Conservation (phyloP, 2,797 vertebrate genomes). For the Argentina silus region DNA sequence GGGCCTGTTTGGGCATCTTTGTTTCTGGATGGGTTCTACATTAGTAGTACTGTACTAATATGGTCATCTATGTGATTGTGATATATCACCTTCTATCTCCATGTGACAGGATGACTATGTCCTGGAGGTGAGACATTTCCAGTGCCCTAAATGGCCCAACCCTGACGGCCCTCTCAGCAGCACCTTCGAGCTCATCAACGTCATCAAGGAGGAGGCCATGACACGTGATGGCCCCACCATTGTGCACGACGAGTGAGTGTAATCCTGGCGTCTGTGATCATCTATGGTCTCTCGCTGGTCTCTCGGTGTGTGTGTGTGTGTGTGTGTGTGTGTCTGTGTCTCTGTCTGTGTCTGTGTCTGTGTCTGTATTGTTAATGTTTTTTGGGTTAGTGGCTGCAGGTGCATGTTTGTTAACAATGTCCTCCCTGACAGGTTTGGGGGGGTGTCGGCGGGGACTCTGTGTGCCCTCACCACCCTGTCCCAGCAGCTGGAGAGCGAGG, state of each 20-base stretch:
- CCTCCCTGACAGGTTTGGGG: constrained; percentile 84
- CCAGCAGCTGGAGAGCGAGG: constrained; percentile 97
- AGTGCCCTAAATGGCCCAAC: constrained; percentile 99
- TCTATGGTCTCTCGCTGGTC: too few relatives aligned
- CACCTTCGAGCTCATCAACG: constrained; percentile 97
- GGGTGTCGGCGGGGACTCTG: constrained; percentile 92
- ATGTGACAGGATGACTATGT: constrained; percentile 93
- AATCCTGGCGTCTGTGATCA: background rate
- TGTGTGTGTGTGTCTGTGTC: background rate
- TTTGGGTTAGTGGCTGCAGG: background rate
- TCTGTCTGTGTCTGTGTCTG: background rate
- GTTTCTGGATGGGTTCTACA: background rate
- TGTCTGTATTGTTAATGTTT: constrained; percentile 7
- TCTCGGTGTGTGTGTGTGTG: background rate
- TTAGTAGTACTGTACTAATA: background rate
- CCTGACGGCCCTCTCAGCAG: constrained; percentile 96
- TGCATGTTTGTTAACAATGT: background rate
- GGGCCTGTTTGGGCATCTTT: constrained; percentile 38
- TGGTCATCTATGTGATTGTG: constrained; percentile 46
- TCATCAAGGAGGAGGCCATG: constrained; percentile 99
- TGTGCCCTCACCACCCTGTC: constrained; percentile 96
- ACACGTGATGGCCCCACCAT: constrained; percentile 97
- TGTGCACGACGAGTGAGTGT: constrained; percentile 94
- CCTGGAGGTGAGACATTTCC: constrained; percentile 97
- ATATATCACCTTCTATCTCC: constrained; percentile 7